A percentile compares a stretch with the other conserved stretches of the same genome.
These are phyloP conservation scores for Holacanthus passer DNA, from an alignment of 2,113 vertebrate species.

Conservation along the genomic window DNA sequence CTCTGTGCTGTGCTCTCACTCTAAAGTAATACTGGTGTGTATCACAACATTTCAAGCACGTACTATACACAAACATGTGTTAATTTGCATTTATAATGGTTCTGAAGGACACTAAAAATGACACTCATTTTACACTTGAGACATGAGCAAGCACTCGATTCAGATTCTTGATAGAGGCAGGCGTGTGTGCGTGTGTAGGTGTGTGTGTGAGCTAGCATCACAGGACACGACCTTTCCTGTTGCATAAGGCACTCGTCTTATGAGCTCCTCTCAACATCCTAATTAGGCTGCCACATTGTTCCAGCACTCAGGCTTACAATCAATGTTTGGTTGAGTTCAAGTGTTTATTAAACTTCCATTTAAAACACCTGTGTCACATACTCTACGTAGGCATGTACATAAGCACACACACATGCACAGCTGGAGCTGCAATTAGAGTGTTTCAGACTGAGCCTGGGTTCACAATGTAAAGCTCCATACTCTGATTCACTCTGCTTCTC, in stretches of 20 bases:
- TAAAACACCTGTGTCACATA: slow-evolving; percentile 6
- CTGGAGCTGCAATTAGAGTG: slow-evolving; percentile 18
- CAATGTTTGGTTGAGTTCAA: slow-evolving; percentile 40
- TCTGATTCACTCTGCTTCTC: background rate
- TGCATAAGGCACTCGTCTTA: slow-evolving; percentile 35
- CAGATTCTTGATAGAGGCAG: slow-evolving; percentile 27
- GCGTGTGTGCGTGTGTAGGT: slow-evolving; percentile 6
- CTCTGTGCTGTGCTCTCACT: background rate
- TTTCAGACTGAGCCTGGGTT: slow-evolving; percentile 32
- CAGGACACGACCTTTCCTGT: slow-evolving; percentile 41
- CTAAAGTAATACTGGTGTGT: background rate
- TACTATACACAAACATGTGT: background rate
- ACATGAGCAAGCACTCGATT: slow-evolving; percentile 32
- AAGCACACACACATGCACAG: background rate
- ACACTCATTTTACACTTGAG: slow-evolving; percentile 44
- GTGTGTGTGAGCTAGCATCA: background rate
- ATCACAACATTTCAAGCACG: background rate
- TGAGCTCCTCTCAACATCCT: slow-evolving; percentile 42
- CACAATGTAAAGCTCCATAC: slow-evolving; percentile 10
- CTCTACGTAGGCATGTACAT: background rate
- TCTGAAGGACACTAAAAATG: slow-evolving; percentile 31
- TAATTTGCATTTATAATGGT: slow-evolving; percentile 37
- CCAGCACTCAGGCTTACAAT: slow-evolving; percentile 31
- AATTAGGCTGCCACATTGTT: slow-evolving; percentile 52
- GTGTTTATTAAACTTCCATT: slow-evolving; percentile 44